A percentile compares a stretch with the other conserved stretches of the same genome.
phyloP scores from a whole-genome alignment of 2,888 invertebrate genomes.

The Deilephila porcellus region DNA sequence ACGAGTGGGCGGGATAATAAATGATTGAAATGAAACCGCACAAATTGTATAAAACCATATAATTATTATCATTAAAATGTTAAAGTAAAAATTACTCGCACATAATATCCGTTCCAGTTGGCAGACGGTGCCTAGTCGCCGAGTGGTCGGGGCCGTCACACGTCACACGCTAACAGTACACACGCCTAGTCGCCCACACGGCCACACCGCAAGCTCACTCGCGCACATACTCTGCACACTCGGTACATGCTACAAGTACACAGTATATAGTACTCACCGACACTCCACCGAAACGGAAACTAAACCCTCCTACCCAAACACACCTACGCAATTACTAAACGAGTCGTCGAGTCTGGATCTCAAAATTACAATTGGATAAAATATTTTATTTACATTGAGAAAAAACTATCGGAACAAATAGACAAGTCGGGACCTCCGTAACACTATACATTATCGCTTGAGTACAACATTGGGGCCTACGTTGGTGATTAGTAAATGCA shows the following conservation, averaged over 20 bases:
- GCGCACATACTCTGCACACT: too few relatives aligned
- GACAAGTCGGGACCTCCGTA: not conserved
- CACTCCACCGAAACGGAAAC: constrained; percentile 19
- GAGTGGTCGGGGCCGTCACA: not conserved
- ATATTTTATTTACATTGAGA: constrained; percentile 3
- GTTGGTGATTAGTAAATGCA: not conserved
- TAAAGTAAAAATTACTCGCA: constrained; percentile 77
- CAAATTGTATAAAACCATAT: constrained; percentile 79
- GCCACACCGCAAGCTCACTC: not conserved
- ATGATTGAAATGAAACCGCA: not conserved
- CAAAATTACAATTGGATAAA: not conserved
- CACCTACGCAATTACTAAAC: constrained; percentile 1
- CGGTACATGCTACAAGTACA: too few relatives aligned
- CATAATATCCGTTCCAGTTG: constrained; percentile 40
- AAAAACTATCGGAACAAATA: not conserved
- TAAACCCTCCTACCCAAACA: not conserved
- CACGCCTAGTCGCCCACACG: constrained; percentile 10
- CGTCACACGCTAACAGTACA: constrained; percentile 7
- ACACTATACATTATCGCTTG: constrained; percentile 1
- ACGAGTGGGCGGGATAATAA: not conserved
- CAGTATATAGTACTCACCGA: not conserved
- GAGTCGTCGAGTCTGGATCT: not conserved
- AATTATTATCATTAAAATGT: constrained; percentile 78
- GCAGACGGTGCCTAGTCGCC: constrained; percentile 23
- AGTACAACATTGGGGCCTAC: constrained; percentile 17